Evolutionary conservation across 1,140 invertebrate genomes (phyloP).

Genomic region (Choristoneura fumiferana): DNA sequence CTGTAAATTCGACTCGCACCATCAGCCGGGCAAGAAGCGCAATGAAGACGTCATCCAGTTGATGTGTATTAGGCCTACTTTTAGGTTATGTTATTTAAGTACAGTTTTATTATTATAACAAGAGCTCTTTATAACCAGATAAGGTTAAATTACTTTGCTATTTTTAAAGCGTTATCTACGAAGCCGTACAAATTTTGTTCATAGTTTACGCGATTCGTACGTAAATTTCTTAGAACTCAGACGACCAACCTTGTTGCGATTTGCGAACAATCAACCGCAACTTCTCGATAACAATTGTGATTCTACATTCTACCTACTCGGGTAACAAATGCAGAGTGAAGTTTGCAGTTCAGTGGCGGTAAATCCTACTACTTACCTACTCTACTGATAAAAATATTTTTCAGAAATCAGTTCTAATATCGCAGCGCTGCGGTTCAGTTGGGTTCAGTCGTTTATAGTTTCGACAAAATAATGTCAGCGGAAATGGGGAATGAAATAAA

Average conservation of each 20-base stretch:
- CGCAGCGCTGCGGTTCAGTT: neutral
- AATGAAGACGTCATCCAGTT: conserved; percentile 6
- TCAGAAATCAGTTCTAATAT: neutral
- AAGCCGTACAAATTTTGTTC: too few species aligned
- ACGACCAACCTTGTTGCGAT: too few species aligned
- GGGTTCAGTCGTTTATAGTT: neutral
- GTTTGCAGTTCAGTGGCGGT: conserved; percentile 7
- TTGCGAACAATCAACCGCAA: too few species aligned
- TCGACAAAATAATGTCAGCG: neutral
- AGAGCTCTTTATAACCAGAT: too few species aligned
- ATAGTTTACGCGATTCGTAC: too few species aligned
- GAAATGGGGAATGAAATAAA: conserved; percentile 7
- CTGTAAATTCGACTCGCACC: conserved; percentile 15
- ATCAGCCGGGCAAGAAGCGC: conserved; percentile 4
- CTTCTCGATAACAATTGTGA: too few species aligned
- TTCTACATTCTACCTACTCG: neutral
- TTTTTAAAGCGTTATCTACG: too few species aligned
- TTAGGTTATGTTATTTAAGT: conserved; percentile 2
- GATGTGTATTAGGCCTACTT: neutral
- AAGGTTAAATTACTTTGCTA: too few species aligned
- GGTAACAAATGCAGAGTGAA: conserved; percentile 8
- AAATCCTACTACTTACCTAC: conserved; percentile 9
- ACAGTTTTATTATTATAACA: too few species aligned
- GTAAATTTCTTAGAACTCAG: too few species aligned
- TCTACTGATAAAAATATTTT: conserved; percentile 12